Percentiles rank a stretch among this genome's conserved stretches.
Evolutionary conservation across 2,113 vertebrate species (phyloP).

Genomic region (Xenus cinereus): DNA sequence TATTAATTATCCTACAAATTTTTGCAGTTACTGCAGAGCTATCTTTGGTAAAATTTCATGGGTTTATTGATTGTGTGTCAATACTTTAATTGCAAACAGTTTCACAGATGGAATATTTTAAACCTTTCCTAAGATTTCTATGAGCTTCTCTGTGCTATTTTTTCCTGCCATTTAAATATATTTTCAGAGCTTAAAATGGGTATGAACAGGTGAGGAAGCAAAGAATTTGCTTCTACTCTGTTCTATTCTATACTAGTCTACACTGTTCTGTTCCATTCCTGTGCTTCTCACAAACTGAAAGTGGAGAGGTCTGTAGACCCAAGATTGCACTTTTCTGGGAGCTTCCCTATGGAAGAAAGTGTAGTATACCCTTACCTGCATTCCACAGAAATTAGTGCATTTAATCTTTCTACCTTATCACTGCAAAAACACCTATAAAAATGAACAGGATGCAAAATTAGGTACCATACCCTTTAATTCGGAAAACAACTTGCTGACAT

Average conservation of each 20-base stretch:
- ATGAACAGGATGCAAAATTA: not conserved
- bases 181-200: not conserved
- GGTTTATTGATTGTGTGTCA: constrained; percentile 21
- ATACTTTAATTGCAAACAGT: constrained; percentile 24
- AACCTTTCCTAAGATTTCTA: not conserved
- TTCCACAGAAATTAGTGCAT: not conserved
- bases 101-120: constrained; percentile 17
- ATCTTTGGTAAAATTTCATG: not conserved
- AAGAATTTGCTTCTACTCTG: not conserved
- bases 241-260: not conserved
- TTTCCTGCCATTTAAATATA: not conserved
- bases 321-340: not conserved
- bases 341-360: not conserved
- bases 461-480: not conserved
- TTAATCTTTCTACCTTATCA: not conserved
- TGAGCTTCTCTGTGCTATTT: not conserved
- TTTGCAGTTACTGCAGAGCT: not conserved
- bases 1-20: constrained; percentile 10
- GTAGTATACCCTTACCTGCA: not conserved
- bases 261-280: not conserved
- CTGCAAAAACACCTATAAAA: not conserved
- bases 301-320: not conserved
- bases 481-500: not conserved
- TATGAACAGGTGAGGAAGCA: not conserved
- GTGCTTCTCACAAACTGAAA: not conserved